Evolutionary conservation across 2,113 vertebrate genomes (phyloP).

Genomic region (Gallinago media): DNA sequence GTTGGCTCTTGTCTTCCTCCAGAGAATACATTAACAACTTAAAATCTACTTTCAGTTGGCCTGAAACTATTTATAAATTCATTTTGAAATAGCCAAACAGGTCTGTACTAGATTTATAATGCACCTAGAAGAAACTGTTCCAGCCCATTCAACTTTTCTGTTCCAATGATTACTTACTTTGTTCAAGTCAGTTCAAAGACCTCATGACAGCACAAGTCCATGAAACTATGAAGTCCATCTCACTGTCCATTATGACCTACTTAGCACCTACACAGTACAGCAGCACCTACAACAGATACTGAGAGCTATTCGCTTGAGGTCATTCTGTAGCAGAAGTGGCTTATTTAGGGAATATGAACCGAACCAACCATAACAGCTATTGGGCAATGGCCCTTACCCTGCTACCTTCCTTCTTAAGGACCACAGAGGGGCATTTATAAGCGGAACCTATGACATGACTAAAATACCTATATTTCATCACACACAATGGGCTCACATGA

Average conservation of each 20-base stretch:
- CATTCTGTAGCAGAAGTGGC: neutral
- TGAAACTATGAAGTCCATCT: neutral
- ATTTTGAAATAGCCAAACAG: neutral
- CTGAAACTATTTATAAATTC: neutral
- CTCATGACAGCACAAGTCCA: neutral
- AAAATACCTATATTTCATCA: neutral
- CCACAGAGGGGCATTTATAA: neutral
- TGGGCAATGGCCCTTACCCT: neutral
- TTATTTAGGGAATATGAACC: neutral
- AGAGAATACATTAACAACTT: neutral
- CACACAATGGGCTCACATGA: accelerated
- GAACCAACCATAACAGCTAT: neutral
- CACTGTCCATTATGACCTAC: neutral
- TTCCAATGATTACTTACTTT: neutral
- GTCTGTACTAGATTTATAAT: neutral
- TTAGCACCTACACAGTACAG: neutral
- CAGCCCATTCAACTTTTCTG: neutral
- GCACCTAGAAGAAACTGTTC: neutral
- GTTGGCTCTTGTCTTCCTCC: neutral
- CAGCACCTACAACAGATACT: neutral
- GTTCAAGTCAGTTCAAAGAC: neutral
- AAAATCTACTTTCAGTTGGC: neutral
- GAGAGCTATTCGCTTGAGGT: neutral
- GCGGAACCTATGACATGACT: neutral
- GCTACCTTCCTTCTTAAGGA: neutral